Evolutionary conservation across 2,113 vertebrate species (phyloP), one percentile per base, ranked within the genome.

Genomic region (Larimichthys polyactis): DNA sequence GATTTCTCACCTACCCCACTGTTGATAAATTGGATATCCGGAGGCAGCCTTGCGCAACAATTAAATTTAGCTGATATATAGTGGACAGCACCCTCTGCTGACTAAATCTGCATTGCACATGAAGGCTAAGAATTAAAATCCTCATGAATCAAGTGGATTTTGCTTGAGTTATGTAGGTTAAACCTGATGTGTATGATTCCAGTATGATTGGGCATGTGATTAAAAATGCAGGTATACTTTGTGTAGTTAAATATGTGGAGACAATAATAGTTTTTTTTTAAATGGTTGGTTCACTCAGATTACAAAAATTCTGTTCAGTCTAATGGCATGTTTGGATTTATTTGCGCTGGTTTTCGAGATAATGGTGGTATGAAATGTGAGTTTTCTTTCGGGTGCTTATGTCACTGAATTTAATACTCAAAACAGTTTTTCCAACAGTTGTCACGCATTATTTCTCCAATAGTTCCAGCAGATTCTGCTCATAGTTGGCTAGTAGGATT

Each of bases 51-150:
- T 84, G 83, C 60, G 90, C 86, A 84, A 87, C 90, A 84, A 73
- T 89, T 91, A 65, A 59, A 79, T 86, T 78, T 52, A 68, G 79
- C 52, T 8, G 57, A 82, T 43, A 20, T 71, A 59, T 64, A 91
- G 92, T 77, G 64, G 91, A 90, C 73, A 93, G 89, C 83, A 69
- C 90, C 94, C 89, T 90, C 94, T 94, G 91, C 91, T 92, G 94
- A 52, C 62, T 4, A 1, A 16, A 24, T 40, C 12, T 60, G 2
- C 48, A 52, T 24, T n/a, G 29, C 48, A 81, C 78, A 65, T 32
- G 22, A 36, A 51, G 10, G 11, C 52, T 16, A 29, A 43, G 19
- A 14, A 49, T 46, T 19, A 0, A 78, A 67, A 78, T 49, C 43
- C 67, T 40, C 71, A 49, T 75, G 20, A 55, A 75, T 74, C 60